These are phyloP conservation scores for Chaetorhynchus papuensis DNA, from an alignment of 2,113 vertebrate genomes.

Conservation along the genomic window DNA sequence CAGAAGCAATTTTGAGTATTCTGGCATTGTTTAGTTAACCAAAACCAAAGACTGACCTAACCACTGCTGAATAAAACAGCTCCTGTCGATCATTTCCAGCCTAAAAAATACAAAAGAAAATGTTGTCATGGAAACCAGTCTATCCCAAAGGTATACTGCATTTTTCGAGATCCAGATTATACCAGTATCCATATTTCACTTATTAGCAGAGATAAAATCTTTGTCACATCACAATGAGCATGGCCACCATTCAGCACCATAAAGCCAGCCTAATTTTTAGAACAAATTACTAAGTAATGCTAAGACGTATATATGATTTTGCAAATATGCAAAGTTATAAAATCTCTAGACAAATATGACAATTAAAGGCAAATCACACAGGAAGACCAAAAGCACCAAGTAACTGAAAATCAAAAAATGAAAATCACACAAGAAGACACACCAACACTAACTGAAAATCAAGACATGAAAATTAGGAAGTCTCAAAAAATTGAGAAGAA, in stretches of 20 bases:
- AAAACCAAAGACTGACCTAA: conserved; percentile 25
- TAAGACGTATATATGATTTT: background rate
- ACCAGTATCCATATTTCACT: background rate
- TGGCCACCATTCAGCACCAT: background rate
- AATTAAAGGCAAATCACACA: background rate
- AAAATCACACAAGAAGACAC: background rate
- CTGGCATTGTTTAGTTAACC: background rate
- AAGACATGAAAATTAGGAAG: accelerated
- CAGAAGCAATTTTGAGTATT: background rate
- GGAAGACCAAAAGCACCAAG: background rate
- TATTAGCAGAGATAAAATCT: background rate
- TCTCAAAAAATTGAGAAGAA: background rate
- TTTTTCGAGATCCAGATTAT: conserved; percentile 52
- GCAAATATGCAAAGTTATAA: background rate
- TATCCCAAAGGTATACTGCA: conserved; percentile 52
- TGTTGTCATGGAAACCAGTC: conserved; percentile 68
- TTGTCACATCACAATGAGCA: background rate
- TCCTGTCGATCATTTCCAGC: conserved; percentile 49
- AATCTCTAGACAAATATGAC: background rate
- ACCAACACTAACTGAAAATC: background rate
- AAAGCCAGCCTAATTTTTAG: background rate
- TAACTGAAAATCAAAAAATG: background rate
- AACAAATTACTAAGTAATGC: background rate
- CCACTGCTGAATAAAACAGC: conserved; percentile 3
- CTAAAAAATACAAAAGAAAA: conserved; percentile 61